Evolutionary conservation across 1,140 invertebrate genomes (phyloP).

Genomic region (Scylla paramamosain): DNA sequence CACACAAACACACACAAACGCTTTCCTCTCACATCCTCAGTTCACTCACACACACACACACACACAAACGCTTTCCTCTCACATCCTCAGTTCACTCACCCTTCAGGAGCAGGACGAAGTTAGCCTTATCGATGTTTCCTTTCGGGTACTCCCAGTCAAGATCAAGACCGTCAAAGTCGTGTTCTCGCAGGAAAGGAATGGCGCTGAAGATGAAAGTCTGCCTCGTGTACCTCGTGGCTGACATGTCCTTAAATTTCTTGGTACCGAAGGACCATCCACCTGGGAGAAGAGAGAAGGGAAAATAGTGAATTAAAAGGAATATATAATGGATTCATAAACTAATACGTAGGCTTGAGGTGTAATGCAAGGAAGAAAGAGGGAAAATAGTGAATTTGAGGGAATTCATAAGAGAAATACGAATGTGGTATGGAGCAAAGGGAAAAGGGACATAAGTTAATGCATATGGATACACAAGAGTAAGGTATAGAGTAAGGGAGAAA

Average conservation of each 20-base stretch:
- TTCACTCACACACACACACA: conserved; percentile 81
- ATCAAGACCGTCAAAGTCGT: conserved; percentile 94
- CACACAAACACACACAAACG: too few species aligned
- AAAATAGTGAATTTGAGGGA: too few species aligned
- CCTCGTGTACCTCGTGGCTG: conserved; percentile 90
- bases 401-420: too few species aligned
- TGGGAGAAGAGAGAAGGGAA: conserved; percentile 78
- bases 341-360: too few species aligned
- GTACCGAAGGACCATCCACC: conserved; percentile 98
- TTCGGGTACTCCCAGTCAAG: conserved; percentile 99
- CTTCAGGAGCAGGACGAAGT: conserved; percentile 93
- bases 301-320: not conserved
- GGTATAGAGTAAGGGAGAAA: not conserved
- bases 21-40: too few species aligned
- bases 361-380: too few species aligned
- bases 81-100: conserved; percentile 82
- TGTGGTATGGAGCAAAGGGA: too few species aligned
- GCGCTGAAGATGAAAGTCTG: conserved; percentile 97
- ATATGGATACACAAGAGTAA: not conserved
- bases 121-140: conserved; percentile 95
- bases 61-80: too few species aligned
- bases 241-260: conserved; percentile 97
- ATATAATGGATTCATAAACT: not conserved
- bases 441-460: not conserved
- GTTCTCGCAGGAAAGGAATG: conserved; percentile 92